phyloP scores from a whole-genome alignment of 2,113 vertebrate species.

The Sebastes fasciatus region DNA sequence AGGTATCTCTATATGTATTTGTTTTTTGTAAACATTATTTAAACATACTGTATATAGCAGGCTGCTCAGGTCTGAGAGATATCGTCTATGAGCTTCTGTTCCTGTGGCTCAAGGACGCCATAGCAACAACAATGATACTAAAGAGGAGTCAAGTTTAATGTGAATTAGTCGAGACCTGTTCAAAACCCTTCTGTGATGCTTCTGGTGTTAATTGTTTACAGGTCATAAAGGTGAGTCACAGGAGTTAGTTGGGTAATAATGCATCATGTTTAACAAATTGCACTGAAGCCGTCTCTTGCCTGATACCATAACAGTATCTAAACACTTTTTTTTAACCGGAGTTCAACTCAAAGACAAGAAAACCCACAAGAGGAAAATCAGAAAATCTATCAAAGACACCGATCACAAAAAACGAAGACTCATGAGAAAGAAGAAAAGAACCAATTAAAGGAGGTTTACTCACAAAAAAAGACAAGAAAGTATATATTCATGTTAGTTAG shows the following conservation, averaged over 20 bases:
- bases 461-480: not conserved
- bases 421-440: not conserved
- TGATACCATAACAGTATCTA: not conserved
- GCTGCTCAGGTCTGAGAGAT: not conserved
- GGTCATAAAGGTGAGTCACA: conserved; percentile 1
- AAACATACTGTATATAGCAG: not conserved
- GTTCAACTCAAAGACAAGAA: not conserved
- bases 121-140: not conserved
- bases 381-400: not conserved
- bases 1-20: not conserved
- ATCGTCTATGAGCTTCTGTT: not conserved
- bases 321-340: not conserved
- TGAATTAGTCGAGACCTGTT: conserved; percentile 17
- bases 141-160: not conserved
- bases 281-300: not conserved
- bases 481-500: not conserved
- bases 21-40: not conserved
- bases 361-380: not conserved
- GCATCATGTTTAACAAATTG: not conserved
- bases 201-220: not conserved
- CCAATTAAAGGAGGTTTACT: not conserved
- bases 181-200: not conserved
- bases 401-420: not conserved
- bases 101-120: not conserved
- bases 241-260: not conserved